Evolutionary conservation across 2,113 vertebrate genomes (phyloP).

Genomic region (Tinamus guttatus): DNA sequence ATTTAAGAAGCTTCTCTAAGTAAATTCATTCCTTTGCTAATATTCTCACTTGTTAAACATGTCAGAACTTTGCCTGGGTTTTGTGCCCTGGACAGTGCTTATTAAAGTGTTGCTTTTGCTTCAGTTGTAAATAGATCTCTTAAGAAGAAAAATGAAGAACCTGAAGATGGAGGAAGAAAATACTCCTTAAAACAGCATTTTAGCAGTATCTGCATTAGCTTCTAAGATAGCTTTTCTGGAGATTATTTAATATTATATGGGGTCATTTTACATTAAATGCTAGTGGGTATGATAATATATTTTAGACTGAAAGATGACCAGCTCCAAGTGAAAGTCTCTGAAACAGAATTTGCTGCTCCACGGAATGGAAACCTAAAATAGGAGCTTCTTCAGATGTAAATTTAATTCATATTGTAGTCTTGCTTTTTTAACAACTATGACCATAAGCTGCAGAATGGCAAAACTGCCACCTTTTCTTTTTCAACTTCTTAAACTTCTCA

Average conservation of each 20-base stretch:
- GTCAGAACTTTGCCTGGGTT: neutral
- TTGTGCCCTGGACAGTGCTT: neutral
- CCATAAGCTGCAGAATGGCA: neutral
- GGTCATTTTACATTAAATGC: neutral
- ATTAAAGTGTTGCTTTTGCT: neutral
- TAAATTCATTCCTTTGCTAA: neutral
- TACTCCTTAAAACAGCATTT: neutral
- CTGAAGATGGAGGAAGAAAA: neutral
- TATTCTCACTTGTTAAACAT: neutral
- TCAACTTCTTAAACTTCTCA: neutral
- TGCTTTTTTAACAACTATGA: neutral
- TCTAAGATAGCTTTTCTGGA: neutral
- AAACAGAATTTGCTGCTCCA: neutral
- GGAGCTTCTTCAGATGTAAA: neutral
- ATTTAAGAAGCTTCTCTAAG: neutral
- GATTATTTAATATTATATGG: neutral
- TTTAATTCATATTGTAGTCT: neutral
- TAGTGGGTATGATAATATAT: neutral
- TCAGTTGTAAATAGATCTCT: neutral
- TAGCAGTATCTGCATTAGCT: neutral
- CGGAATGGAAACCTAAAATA: rapidly evolving
- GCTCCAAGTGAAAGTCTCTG: rapidly evolving
- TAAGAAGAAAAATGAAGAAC: neutral
- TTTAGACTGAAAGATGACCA: neutral
- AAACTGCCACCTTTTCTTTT: neutral